Evolutionary conservation across 2,888 invertebrate genomes (phyloP).

Genomic region (Drosophila ezoana): DNA sequence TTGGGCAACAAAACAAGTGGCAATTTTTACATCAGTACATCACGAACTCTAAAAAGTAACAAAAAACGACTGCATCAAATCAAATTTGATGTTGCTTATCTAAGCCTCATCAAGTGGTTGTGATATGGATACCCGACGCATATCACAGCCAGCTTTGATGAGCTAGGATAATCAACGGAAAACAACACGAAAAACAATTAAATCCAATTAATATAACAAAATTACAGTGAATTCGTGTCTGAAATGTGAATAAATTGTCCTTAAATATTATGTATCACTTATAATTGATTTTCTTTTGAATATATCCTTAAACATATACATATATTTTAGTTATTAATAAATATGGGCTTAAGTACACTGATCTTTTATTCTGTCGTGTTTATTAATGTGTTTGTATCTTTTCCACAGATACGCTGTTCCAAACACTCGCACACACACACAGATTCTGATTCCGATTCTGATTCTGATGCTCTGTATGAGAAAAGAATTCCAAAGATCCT

Average conservation of each 20-base stretch:
- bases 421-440: constrained; percentile 35
- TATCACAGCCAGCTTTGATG: constrained; percentile 99
- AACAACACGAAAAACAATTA: constrained; percentile 67
- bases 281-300: not conserved
- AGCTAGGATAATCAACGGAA: constrained; percentile 87
- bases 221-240: constrained; percentile 30
- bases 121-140: constrained; percentile 90
- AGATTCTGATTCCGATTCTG: not conserved
- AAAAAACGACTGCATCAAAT: constrained; percentile 40
- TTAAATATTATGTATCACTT: not conserved
- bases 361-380: constrained; percentile 1
- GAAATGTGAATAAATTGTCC: constrained; percentile 18
- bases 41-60: not conserved
- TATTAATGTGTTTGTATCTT: constrained; percentile 53
- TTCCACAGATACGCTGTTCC: constrained; percentile 67
- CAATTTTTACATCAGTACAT: too few relatives aligned
- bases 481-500: constrained; percentile 63
- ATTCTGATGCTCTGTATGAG: constrained; percentile 3
- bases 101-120: constrained; percentile 93
- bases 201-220: constrained; percentile 9
- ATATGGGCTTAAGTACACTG: constrained; percentile 13
- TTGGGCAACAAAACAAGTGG: not conserved
- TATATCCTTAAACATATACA: not conserved
- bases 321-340: constrained; percentile 10
- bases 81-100: constrained; percentile 84